Conservation (phyloP, 2,113 vertebrate species). For the Xerus inauris region DNA sequence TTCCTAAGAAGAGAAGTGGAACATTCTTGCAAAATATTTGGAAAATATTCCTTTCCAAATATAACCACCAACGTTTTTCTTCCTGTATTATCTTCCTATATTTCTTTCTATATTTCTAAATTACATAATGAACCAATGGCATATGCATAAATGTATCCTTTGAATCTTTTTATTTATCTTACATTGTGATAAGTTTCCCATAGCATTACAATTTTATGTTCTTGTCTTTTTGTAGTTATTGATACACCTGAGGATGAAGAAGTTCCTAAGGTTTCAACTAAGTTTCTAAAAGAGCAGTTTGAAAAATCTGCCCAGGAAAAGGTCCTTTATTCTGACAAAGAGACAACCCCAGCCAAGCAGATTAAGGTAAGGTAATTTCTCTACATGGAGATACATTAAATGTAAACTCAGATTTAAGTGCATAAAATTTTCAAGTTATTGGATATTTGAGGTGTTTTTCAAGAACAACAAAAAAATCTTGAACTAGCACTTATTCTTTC, state of each 20-base stretch:
- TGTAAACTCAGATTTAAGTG: not conserved
- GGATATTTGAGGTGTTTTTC: not conserved
- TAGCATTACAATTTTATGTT: conserved; percentile 37
- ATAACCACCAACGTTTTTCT: not conserved
- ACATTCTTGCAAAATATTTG: not conserved
- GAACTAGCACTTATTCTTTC: not conserved
- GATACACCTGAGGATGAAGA: conserved; percentile 90
- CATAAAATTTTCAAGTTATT: conserved; percentile 25
- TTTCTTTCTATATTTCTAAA: conserved; percentile 7
- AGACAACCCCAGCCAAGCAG: conserved; percentile 87
- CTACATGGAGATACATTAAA: not conserved
- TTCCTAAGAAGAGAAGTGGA: not conserved
- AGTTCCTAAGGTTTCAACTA: conserved; percentile 92
- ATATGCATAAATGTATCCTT: not conserved
- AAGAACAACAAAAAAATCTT: not conserved
- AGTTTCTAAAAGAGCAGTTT: conserved; percentile 94
- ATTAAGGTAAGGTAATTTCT: conserved; percentile 89
- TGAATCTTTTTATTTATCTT: not conserved
- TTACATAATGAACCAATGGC: not conserved
- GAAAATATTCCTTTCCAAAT: not conserved
- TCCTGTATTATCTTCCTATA: not conserved
- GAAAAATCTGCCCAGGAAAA: conserved; percentile 93
- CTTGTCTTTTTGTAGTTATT: conserved; percentile 80
- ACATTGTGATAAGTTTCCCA: not conserved
- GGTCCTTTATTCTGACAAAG: conserved; percentile 77